Conservation (phyloP, 2,113 vertebrate species). For the Mormyrus iriodes region DNA sequence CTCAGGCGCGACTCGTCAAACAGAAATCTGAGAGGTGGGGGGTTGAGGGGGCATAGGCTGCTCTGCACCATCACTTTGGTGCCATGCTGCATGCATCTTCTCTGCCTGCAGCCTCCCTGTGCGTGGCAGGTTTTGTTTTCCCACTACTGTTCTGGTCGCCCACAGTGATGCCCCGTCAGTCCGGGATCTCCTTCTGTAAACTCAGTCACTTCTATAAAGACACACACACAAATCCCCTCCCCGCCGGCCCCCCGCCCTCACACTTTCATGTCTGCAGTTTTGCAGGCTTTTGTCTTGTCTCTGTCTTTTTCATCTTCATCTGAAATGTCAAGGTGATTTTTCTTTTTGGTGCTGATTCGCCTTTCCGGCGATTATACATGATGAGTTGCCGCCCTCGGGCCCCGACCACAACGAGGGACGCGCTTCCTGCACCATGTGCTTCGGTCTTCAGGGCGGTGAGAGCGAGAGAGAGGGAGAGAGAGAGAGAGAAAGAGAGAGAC, state of each 20-base stretch:
- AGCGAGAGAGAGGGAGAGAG: not conserved
- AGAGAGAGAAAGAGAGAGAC: not conserved
- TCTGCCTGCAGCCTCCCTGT: not conserved
- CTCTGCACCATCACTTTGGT: not conserved
- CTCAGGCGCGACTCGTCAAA: not conserved
- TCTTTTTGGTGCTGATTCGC: not conserved
- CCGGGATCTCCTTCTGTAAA: not conserved
- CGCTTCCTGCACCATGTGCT: slow-evolving; percentile 38
- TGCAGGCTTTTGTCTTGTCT: not conserved
- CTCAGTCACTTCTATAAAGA: not conserved
- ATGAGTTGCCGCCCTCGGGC: slow-evolving; percentile 20
- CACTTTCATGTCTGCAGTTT: not conserved
- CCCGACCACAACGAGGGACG: slow-evolving; percentile 40
- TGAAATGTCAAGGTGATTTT: slow-evolving; percentile 13
- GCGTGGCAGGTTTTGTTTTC: not conserved
- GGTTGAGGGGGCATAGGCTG: not conserved
- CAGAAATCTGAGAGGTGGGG: not conserved
- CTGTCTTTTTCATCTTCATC: not conserved
- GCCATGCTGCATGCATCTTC: not conserved
- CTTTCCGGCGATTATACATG: slow-evolving; percentile 18
- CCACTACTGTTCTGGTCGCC: not conserved
- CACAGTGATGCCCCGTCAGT: not conserved
- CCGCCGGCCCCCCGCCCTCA: not conserved
- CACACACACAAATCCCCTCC: not conserved
- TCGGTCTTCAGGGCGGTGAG: slow-evolving; percentile 28